Percentiles rank a stretch among this genome's conserved stretches.
These are phyloP conservation scores for Rattus rattus DNA, from an alignment of 2,113 vertebrate genomes.

Conservation along the genomic window DNA sequence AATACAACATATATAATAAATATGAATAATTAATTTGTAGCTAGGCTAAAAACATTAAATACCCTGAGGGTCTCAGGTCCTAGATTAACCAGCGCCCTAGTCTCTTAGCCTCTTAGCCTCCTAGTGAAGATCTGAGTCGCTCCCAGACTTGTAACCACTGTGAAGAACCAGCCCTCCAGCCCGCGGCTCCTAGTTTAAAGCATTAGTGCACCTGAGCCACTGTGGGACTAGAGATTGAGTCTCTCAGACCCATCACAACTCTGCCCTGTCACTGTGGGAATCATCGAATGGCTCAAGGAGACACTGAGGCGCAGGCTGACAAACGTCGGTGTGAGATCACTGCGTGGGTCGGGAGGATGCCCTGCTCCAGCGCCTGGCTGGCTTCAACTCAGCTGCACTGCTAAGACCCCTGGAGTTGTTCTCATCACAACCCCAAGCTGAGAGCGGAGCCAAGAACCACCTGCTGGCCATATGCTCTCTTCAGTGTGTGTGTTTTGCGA, in stretches of 20 bases:
- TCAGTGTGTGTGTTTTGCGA: neutral
- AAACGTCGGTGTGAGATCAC: neutral
- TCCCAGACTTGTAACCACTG: fast-evolving
- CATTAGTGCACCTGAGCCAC: neutral
- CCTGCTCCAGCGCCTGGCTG: neutral
- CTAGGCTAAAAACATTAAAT: neutral
- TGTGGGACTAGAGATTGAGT: neutral
- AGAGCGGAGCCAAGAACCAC: neutral
- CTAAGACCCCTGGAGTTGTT: neutral
- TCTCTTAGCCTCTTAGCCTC: neutral
- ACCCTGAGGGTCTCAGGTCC: neutral
- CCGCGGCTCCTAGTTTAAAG: no score
- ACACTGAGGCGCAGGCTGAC: neutral
- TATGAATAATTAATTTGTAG: neutral
- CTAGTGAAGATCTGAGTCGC: neutral
- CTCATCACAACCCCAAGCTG: fast-evolving
- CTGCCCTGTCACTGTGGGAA: neutral
- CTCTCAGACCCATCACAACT: neutral
- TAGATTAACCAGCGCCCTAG: neutral
- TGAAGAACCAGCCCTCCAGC: neutral
- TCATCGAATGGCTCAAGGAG: neutral
- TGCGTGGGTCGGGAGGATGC: neutral
- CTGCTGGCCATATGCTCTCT: neutral
- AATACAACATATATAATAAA: no score
- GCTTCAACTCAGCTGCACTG: neutral